Evolutionary conservation across 2,113 vertebrate species (phyloP).

Genomic region (Strigops habroptila): DNA sequence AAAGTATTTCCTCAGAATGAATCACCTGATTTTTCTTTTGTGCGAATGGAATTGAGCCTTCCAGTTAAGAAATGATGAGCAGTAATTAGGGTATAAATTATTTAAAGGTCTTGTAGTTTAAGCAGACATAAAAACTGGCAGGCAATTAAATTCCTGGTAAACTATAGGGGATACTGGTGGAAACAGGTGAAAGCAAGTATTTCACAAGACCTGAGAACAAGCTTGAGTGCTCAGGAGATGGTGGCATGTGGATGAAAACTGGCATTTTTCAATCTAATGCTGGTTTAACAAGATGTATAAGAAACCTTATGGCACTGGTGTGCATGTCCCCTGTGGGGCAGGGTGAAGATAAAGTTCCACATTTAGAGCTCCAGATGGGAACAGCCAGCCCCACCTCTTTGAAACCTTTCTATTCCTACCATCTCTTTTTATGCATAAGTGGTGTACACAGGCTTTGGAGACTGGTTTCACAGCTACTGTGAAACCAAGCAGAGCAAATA

Average conservation of each 20-base stretch:
- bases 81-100: slow-evolving; percentile 78
- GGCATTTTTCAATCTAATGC: slow-evolving; percentile 49
- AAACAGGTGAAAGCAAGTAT: slow-evolving; percentile 55
- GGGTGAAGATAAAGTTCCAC: not conserved
- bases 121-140: slow-evolving; percentile 50
- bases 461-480: not conserved
- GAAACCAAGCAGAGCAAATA: not conserved
- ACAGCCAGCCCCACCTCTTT: not conserved
- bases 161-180: slow-evolving; percentile 46
- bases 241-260: slow-evolving; percentile 17
- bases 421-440: not conserved
- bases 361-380: slow-evolving; percentile 28
- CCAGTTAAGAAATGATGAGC: slow-evolving; percentile 71
- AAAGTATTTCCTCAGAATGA: slow-evolving; percentile 32
- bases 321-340: not conserved
- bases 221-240: slow-evolving; percentile 47
- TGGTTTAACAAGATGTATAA: slow-evolving; percentile 44
- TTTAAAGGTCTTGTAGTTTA: slow-evolving; percentile 61
- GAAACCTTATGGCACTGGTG: slow-evolving; percentile 21
- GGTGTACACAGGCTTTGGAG: not conserved
- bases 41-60: slow-evolving; percentile 56
- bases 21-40: slow-evolving; percentile 26
- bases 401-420: not conserved
- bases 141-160: slow-evolving; percentile 59
- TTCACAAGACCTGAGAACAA: slow-evolving; percentile 47